Evolutionary conservation across 2,113 vertebrate genomes (phyloP), one percentile per base, ranked within the genome.

Genomic region (Cololabis saira): DNA sequence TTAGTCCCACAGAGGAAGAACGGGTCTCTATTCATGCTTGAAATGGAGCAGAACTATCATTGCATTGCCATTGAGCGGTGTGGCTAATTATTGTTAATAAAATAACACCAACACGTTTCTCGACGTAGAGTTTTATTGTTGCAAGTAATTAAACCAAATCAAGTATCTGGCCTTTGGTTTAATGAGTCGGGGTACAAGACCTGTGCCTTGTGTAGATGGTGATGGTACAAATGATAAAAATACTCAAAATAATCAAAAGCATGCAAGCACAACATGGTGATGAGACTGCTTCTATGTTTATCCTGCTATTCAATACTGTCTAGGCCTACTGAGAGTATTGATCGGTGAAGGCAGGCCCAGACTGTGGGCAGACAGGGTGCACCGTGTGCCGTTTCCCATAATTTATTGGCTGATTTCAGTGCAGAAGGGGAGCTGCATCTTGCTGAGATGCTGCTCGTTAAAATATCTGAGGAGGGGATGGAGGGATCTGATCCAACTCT

Each of bases 11-110:
- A 12, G 52, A 75, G 72, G 12, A 49, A 58, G 55, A 50, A 30
- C 4, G 13, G 58, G 68, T 51, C 30, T 61, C 58, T 57, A 41
- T 17, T 62, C 48, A 51, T 59, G 77, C 82, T 79, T 71, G 71
- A 78, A 80, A 83, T 78, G 80, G 72, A 81, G 60, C 74, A 56
- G 58, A 66, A 45, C 43, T 68, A 69, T 75, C 80, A 78, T 82
- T 63, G 71, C 62, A 76, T 50, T 74, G 53, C 41, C 27, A 73
- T 27, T 48, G 74, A 65, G 68, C 50, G 68, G 74, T 42, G 61
- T 76, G 66, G 68, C 45, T 67, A 64, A 57, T 37, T 21, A 44
- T 45, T 15, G 21, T 55, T 60, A 45, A 68, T 18, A 18, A 42
- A 50, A 45, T 40, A 24, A 41, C n/a, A 18, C 16, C 1, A 5